Evolutionary conservation across 2,113 vertebrate species (phyloP).

Genomic region (Daubentonia madagascariensis): DNA sequence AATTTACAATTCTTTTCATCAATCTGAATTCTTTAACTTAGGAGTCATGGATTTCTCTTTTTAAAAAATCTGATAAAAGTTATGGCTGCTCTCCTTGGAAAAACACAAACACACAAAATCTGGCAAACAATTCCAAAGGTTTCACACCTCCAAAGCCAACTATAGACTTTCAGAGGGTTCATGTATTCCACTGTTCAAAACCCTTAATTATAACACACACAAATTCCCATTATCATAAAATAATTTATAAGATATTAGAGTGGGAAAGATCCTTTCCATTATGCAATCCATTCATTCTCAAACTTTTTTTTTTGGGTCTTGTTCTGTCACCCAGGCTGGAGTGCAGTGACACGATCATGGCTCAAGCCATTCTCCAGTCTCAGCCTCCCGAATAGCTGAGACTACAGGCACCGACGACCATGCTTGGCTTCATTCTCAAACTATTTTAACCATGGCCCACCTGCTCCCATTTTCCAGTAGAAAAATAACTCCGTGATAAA

Average conservation of each 20-base stretch:
- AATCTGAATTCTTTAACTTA: constrained; percentile 4
- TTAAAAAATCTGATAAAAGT: background rate
- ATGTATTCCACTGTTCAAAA: background rate
- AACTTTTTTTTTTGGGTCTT: background rate
- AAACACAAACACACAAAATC: background rate
- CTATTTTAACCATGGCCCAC: background rate
- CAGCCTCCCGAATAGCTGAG: too few species aligned
- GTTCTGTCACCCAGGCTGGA: too few species aligned
- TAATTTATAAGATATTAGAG: background rate
- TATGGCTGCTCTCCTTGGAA: background rate
- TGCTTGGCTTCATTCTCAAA: background rate
- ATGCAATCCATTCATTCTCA: background rate
- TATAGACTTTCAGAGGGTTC: background rate
- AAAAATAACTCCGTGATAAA: background rate
- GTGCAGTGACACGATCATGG: too few species aligned
- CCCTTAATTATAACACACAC: background rate
- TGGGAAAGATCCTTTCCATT: background rate
- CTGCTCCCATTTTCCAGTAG: background rate
- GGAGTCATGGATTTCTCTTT: background rate
- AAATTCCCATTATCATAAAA: background rate
- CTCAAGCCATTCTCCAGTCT: too few species aligned
- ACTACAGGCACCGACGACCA: too few species aligned
- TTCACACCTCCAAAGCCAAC: background rate
- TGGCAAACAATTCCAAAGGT: background rate
- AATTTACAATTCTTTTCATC: constrained; percentile 4